phyloP scores from a whole-genome alignment of 2,797 vertebrate genomes.

The Pantherophis alleghaniensis region DNA sequence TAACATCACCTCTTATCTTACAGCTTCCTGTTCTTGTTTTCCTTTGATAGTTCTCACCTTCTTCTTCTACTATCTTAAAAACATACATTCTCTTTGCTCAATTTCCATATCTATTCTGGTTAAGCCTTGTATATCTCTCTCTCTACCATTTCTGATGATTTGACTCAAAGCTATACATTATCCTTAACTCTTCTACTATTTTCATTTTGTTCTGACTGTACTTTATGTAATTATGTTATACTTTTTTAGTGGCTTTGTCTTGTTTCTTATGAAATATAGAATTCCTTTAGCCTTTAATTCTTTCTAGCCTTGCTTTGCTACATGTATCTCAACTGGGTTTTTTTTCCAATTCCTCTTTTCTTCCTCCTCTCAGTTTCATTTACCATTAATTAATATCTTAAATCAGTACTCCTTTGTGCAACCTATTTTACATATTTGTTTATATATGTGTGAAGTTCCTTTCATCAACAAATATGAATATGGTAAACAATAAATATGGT shows the following conservation, averaged over 20 bases:
- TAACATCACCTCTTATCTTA: neutral
- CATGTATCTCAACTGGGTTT: neutral
- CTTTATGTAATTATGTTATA: neutral
- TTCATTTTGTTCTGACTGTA: neutral
- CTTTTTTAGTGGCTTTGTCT: neutral
- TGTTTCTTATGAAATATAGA: neutral
- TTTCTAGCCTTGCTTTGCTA: neutral
- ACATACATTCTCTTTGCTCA: neutral
- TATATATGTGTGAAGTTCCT: neutral
- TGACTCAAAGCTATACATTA: neutral
- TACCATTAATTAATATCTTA: neutral
- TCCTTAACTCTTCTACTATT: neutral
- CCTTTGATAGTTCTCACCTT: neutral
- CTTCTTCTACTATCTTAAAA: neutral
- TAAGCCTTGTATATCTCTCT: neutral
- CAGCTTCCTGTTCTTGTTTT: neutral
- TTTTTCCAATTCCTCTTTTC: neutral
- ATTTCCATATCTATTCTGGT: neutral
- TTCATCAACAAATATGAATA: neutral
- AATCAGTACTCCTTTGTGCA: neutral
- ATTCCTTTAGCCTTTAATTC: neutral
- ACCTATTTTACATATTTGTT: neutral
- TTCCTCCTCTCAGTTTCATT: neutral
- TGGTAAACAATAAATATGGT: neutral
- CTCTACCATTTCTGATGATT: neutral